Conservation (phyloP, 2,797 vertebrate genomes). For the Macropodus opercularis region DNA sequence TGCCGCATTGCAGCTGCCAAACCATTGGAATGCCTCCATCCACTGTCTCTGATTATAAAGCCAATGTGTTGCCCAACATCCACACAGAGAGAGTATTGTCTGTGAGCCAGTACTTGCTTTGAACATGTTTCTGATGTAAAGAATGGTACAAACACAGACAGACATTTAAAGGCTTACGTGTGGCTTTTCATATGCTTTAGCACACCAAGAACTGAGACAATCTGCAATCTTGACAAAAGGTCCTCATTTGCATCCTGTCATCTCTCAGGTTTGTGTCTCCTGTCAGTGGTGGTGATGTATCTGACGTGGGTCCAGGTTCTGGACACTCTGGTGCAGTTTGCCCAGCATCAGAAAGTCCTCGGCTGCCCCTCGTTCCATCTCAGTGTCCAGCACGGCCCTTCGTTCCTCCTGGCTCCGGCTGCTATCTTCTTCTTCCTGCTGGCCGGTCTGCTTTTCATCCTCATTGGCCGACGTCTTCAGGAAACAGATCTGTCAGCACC, state of each 20-base stretch:
- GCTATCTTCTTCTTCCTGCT: constrained; percentile 87
- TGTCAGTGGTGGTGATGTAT: constrained; percentile 86
- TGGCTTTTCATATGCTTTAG: neutral
- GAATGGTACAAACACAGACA: neutral
- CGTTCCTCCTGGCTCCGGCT: constrained; percentile 88
- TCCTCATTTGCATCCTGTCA: neutral
- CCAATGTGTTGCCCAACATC: neutral
- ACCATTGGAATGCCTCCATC: neutral
- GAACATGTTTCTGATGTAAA: neutral
- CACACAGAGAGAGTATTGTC: neutral
- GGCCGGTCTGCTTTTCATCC: constrained; percentile 86
- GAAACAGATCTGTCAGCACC: neutral
- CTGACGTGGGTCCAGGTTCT: constrained; percentile 90
- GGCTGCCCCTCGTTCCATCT: constrained; percentile 82
- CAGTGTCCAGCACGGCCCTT: constrained; percentile 85
- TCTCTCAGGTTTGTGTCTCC: constrained; percentile 83
- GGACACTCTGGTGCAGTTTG: constrained; percentile 87
- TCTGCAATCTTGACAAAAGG: too few species aligned
- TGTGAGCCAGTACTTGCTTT: constrained; percentile 5
- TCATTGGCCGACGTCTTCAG: constrained; percentile 49
- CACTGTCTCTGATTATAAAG: neutral
- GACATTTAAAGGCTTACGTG: neutral
- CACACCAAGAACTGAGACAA: neutral
- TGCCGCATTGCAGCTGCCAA: constrained; percentile 17
- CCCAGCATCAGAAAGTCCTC: constrained; percentile 68